phyloP scores from a whole-genome alignment of 2,797 vertebrate species.

The Ceyx erithaca region DNA sequence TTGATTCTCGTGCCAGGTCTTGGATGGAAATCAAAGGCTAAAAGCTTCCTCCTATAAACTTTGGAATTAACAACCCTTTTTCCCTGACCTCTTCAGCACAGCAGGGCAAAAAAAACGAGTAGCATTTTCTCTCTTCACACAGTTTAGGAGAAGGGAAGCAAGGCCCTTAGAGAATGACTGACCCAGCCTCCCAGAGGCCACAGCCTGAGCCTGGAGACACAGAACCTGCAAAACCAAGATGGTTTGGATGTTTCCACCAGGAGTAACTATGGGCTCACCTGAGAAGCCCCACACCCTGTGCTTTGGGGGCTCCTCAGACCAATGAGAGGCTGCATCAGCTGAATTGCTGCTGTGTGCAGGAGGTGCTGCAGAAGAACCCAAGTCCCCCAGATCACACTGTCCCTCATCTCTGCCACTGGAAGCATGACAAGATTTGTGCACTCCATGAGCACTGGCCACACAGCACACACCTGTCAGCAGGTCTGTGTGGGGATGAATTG shows the following conservation, averaged over 20 bases:
- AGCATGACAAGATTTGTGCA: not conserved
- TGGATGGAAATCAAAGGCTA: slow-evolving; percentile 17
- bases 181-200: not conserved
- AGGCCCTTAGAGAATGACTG: not conserved
- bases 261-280: too few relatives aligned
- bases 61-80: slow-evolving; percentile 3
- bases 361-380: not conserved
- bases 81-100: not conserved
- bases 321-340: accelerated
- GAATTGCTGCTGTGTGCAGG: not conserved
- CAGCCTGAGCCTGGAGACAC: accelerated
- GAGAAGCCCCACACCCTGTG: accelerated
- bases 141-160: not conserved
- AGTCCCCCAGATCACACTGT: accelerated
- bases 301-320: not conserved
- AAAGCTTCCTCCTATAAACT: slow-evolving; percentile 30
- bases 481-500: accelerated
- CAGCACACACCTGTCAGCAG: accelerated
- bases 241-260: not conserved
- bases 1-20: slow-evolving; percentile 30
- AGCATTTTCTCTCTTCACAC: not conserved
- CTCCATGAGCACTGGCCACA: accelerated
- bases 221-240: not conserved
- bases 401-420: not conserved
- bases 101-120: not conserved